Base-by-base conservation (phyloP, 2,888 invertebrate species). In the Polydrusus pterygomalis region DNA sequence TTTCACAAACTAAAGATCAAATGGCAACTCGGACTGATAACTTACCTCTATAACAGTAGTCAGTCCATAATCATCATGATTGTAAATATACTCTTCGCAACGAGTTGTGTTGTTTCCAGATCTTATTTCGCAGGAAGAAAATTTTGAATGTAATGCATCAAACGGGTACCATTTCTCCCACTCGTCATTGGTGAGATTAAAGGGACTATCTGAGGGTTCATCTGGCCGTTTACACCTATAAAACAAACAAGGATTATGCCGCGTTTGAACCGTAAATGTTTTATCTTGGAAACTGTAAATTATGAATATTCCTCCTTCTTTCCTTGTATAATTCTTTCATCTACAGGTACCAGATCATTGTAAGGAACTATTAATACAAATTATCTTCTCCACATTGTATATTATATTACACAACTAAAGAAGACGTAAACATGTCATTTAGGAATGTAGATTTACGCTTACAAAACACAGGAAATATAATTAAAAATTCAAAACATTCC, bases 41-140 rank as follows among this genome's bases (percentile, higher is more conserved):
- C 34, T 84, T 87, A 91, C 91, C 87, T 93, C 92, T 38, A 91
- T 91, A 34, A 92, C 90, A n/a, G 91, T 90, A 78, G 91, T 92
- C 80, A 90, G 91, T 79, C 89, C 83, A 82, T 91, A 92, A 78
- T 87, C 89, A 54, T 89, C 88, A 69, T 86, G 87, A 82, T 93
- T 91, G 84, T 91, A 93, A 25, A 93, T 88, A 83, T 89, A 93
- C 51, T 87, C 81, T 43, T 89, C 85, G 83, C 93, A 93, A 13
- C 80, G 54, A 2, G 87, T 81, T 10, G 84, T 85, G 34, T 87
- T 84, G 75, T 88, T 86, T 7, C 88, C 85, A 78, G 89, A 87
- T 54, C 88, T 87, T 78, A 89, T 88, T 30, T 82, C 81, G 83
- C 93, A 93, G 17, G 88, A 87, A 5, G 91, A 90, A 83, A 85